Evolutionary conservation across 2,797 vertebrate genomes (phyloP).

Genomic region (Melanitta fusca): DNA sequence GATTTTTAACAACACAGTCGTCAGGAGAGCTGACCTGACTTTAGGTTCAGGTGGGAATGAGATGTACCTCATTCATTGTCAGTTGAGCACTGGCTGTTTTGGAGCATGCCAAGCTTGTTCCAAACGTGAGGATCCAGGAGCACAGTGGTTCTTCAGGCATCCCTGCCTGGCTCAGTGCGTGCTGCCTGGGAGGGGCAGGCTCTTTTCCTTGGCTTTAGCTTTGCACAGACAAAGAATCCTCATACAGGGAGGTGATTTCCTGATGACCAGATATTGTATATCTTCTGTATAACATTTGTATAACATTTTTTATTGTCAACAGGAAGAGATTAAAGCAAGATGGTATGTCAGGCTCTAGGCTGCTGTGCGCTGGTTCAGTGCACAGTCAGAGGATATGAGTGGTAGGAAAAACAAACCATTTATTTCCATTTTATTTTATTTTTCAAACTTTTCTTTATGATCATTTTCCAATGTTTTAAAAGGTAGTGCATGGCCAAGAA

Average conservation of each 20-base stretch:
- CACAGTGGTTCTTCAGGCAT: background rate
- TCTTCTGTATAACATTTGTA: background rate
- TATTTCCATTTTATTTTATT: background rate
- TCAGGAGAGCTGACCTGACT: background rate
- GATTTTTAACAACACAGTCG: constrained; percentile 13
- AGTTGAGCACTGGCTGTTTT: background rate
- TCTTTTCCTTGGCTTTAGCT: background rate
- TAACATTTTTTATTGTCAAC: background rate
- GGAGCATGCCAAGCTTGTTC: background rate
- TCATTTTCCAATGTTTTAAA: background rate
- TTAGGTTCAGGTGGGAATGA: background rate
- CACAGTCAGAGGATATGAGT: background rate
- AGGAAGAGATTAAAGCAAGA: background rate
- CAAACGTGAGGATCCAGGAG: accelerated
- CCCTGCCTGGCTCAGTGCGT: accelerated
- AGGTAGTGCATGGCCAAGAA: background rate
- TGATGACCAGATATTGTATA: background rate
- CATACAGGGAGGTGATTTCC: background rate
- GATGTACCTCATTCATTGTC: accelerated
- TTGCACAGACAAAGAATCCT: background rate
- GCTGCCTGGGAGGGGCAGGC: background rate
- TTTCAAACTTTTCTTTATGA: background rate
- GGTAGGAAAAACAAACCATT: background rate
- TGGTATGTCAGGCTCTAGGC: background rate
- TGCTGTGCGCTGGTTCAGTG: background rate